A percentile compares a stretch with the other conserved stretches of the same genome.
These are phyloP conservation scores for Eufriesea mexicana DNA, from an alignment of 1,140 invertebrate species.

Conservation along the genomic window DNA sequence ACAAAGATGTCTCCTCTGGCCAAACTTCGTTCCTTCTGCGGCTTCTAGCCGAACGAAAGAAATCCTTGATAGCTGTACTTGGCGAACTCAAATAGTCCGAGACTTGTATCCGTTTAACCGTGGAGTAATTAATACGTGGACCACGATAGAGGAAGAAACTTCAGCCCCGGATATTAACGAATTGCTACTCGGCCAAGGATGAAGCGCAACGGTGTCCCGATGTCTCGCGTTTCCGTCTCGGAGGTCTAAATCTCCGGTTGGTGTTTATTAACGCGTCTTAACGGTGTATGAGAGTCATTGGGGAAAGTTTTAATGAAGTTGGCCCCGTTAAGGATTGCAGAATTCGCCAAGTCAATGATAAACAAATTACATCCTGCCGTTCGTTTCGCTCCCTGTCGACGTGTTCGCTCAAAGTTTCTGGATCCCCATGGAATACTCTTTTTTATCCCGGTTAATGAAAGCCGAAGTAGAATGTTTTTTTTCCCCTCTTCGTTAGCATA, in stretches of 20 bases:
- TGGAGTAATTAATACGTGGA: not conserved
- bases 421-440: not conserved
- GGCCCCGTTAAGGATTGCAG: not conserved
- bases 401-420: slow-evolving; percentile 6
- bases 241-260: not conserved
- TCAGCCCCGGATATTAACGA: not conserved
- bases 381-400: not conserved
- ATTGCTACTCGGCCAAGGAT: not conserved
- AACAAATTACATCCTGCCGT: slow-evolving; percentile 36
- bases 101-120: too few species aligned
- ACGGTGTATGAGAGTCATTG: not conserved
- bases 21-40: too few species aligned
- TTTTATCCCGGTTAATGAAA: slow-evolving; percentile 4
- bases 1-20: too few species aligned
- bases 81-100: not conserved
- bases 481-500: not conserved
- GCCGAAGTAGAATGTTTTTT: not conserved
- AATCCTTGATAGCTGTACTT: too few species aligned
- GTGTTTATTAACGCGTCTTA: slow-evolving; percentile 25
- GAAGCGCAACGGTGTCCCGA: not conserved
- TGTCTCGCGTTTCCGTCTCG: not conserved
- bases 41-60: too few species aligned
- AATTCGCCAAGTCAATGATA: slow-evolving; percentile 4
- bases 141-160: not conserved
- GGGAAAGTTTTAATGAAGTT: slow-evolving; percentile 43